These are phyloP conservation scores for Molossus molossus DNA, from an alignment of 2,797 vertebrate genomes.

Conservation along the genomic window DNA sequence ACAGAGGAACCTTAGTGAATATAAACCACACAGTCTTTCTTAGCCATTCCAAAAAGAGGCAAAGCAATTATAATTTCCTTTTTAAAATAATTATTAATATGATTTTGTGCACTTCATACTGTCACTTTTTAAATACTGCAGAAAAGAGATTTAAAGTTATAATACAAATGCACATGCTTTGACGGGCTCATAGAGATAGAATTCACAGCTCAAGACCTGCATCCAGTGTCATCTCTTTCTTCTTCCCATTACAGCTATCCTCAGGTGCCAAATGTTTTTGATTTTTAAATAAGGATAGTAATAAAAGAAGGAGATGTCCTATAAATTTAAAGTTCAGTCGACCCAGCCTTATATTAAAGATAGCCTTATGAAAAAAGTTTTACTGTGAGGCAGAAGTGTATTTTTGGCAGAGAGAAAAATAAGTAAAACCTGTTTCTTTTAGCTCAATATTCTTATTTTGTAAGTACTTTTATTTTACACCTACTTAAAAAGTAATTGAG, in stretches of 20 bases:
- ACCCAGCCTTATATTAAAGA: conserved; percentile 90
- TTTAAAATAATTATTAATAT: conserved; percentile 80
- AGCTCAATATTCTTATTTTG: conserved; percentile 75
- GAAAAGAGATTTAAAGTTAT: conserved; percentile 87
- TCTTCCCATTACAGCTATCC: conserved; percentile 86
- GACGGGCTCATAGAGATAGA: conserved; percentile 82
- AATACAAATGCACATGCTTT: conserved; percentile 86
- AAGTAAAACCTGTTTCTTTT: conserved; percentile 81
- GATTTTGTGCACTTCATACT: conserved; percentile 87
- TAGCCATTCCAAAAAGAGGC: conserved; percentile 86
- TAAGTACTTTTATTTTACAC: conserved; percentile 71
- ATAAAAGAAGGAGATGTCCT: conserved; percentile 79
- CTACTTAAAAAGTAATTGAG: conserved; percentile 48
- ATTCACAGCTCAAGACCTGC: conserved; percentile 84
- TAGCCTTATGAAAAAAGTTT: conserved; percentile 87
- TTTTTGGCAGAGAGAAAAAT: conserved; percentile 84
- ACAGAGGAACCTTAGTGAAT: conserved; percentile 86
- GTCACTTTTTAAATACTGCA: conserved; percentile 88
- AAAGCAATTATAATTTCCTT: conserved; percentile 86
- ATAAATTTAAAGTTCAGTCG: conserved; percentile 83
- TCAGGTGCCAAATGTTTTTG: conserved; percentile 90
- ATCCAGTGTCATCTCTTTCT: conserved; percentile 80
- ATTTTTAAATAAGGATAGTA: conserved; percentile 87
- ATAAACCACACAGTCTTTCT: conserved; percentile 84
- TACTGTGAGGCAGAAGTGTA: conserved; percentile 73